Conservation (phyloP, 2,113 vertebrate genomes). For the Gallinago jamesoni region DNA sequence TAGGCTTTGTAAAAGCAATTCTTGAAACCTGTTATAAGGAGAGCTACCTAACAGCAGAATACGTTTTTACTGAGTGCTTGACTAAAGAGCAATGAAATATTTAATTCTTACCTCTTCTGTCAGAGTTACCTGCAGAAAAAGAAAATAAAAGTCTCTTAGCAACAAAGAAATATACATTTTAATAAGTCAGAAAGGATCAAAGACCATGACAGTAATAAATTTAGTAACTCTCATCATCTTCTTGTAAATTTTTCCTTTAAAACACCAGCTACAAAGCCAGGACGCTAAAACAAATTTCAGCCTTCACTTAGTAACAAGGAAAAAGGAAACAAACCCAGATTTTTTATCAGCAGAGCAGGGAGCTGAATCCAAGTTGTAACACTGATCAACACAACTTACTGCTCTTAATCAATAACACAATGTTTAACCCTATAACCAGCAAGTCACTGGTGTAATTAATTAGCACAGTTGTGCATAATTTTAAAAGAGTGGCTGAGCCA, state of each 20-base stretch:
- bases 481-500: background rate
- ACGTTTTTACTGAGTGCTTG: background rate
- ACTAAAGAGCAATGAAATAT: background rate
- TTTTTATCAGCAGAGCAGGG: background rate
- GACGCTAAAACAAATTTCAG: background rate
- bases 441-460: background rate
- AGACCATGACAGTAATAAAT: conserved; percentile 23
- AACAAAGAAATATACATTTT: background rate
- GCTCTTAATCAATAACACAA: background rate
- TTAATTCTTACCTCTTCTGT: conserved; percentile 74
- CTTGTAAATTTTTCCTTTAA: background rate
- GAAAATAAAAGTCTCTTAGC: conserved; percentile 65
- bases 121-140: conserved; percentile 74
- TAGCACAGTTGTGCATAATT: background rate
- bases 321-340: background rate
- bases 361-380: background rate
- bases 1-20: background rate
- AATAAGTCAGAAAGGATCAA: conserved; percentile 27
- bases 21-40: background rate
- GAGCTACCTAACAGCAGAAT: background rate
- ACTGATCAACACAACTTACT: background rate
- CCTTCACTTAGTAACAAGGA: background rate
- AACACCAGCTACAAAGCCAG: background rate
- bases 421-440: background rate
- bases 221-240: background rate